Evolutionary conservation across 2,797 vertebrate species (phyloP).

Genomic region (Clarias platycephalus): DNA sequence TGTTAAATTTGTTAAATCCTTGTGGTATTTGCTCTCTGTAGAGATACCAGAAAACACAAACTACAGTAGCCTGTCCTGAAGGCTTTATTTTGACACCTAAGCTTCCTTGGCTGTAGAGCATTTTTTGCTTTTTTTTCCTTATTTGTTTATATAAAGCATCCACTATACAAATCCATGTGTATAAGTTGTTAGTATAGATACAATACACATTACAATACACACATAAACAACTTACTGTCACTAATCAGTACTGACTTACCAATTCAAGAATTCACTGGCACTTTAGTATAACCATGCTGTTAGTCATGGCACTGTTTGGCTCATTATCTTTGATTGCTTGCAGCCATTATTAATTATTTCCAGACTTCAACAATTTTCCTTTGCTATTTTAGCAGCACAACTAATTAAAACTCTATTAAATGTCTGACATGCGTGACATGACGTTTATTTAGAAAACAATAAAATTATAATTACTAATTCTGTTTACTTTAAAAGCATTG

Average conservation of each 20-base stretch:
- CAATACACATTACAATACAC: not conserved
- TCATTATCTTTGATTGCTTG: not conserved
- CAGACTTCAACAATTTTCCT: not conserved
- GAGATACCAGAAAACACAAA: not conserved
- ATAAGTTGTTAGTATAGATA: not conserved
- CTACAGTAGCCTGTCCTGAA: not conserved
- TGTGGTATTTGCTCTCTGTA: not conserved
- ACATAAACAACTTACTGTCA: not conserved
- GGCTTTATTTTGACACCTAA: not conserved
- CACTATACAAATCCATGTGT: not conserved
- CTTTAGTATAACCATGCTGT: not conserved
- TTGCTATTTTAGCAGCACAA: no score
- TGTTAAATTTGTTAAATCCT: not conserved
- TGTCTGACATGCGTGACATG: not conserved
- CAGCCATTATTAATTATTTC: not conserved
- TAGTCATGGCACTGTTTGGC: not conserved
- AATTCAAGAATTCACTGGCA: not conserved
- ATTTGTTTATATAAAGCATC: not conserved
- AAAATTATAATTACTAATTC: not conserved
- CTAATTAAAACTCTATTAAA: not conserved
- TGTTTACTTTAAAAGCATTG: not conserved
- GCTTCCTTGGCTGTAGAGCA: no score
- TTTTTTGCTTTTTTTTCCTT: no score
- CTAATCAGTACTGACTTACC: not conserved
- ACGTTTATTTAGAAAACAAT: not conserved